Percentiles rank a stretch among this genome's conserved stretches.
These are phyloP conservation scores for Brachypterus glaber DNA, from an alignment of 2,888 invertebrate genomes.

Conservation along the genomic window DNA sequence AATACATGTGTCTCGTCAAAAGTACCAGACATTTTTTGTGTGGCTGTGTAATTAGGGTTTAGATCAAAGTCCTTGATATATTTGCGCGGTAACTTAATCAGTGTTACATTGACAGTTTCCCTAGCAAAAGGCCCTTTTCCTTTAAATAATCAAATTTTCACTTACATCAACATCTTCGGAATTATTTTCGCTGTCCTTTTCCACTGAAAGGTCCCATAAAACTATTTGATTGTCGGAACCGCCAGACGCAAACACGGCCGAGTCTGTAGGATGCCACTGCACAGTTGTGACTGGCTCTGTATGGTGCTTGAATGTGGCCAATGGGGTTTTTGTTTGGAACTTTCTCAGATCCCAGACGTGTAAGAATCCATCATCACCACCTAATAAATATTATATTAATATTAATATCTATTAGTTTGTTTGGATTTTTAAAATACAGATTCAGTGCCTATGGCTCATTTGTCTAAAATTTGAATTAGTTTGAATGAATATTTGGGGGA, in stretches of 20 bases:
- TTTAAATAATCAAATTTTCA: not conserved
- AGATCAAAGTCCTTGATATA: too few species aligned
- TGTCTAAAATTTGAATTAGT: too few species aligned
- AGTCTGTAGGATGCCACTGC: constrained; percentile 93
- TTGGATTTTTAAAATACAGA: too few species aligned
- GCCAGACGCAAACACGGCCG: constrained; percentile 85
- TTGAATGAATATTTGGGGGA: too few species aligned
- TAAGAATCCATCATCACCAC: constrained; percentile 92
- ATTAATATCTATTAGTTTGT: too few species aligned
- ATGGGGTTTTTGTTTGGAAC: constrained; percentile 66
- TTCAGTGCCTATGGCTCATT: too few species aligned
- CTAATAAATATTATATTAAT: constrained; percentile 47
- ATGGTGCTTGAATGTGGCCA: constrained; percentile 94
- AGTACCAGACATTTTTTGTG: too few species aligned
- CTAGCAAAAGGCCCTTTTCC: not conserved
- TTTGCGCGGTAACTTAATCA: too few species aligned
- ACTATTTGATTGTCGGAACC: constrained; percentile 94
- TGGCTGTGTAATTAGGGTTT: too few species aligned
- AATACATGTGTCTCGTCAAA: too few species aligned
- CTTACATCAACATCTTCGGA: constrained; percentile 44
- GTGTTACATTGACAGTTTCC: too few species aligned
- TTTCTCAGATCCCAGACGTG: constrained; percentile 94
- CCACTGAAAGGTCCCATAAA: constrained; percentile 92
- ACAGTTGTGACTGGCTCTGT: constrained; percentile 87
- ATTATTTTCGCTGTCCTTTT: constrained; percentile 59